phyloP scores from a whole-genome alignment of 2,888 invertebrate species.

The Mythimna ferrago region DNA sequence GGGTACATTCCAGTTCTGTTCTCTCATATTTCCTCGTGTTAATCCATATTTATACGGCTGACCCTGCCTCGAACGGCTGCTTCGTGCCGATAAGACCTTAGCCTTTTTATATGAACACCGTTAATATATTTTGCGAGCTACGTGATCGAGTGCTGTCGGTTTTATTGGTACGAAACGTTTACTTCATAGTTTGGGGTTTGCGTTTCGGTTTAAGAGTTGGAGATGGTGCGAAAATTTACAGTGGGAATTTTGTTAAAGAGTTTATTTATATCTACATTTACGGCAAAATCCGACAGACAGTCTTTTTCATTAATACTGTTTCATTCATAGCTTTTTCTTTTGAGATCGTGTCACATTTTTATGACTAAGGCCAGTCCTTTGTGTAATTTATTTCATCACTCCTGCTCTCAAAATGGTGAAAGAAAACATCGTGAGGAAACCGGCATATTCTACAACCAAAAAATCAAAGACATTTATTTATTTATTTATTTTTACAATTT shows the following conservation, averaged over 20 bases:
- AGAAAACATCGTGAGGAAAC: no score
- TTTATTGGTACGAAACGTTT: slow-evolving; percentile 57
- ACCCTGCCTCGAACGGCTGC: slow-evolving; percentile 76
- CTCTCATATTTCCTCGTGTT: slow-evolving; percentile 82
- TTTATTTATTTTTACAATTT: no score
- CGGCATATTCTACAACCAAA: no score
- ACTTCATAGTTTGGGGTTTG: slow-evolving; percentile 34
- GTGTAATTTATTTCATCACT: no score
- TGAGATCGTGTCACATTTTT: no score
- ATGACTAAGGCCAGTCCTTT: no score
- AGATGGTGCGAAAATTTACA: slow-evolving; percentile 2
- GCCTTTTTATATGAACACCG: slow-evolving; percentile 65
- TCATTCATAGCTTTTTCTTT: no score
- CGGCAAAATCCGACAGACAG: no score
- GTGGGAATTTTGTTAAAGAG: not conserved
- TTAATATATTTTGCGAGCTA: slow-evolving; percentile 63
- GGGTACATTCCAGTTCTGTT: slow-evolving; percentile 74
- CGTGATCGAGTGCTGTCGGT: slow-evolving; percentile 60
- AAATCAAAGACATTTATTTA: no score
- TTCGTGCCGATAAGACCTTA: slow-evolving; percentile 62
- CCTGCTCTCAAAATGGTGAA: no score
- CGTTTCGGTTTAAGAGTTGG: slow-evolving; percentile 23
- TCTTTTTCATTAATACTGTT: no score
- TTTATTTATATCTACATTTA: not conserved
- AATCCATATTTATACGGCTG: slow-evolving; percentile 88